A percentile compares a stretch with the other conserved stretches of the same genome.
These are phyloP conservation scores for Tipula unca DNA, from an alignment of 2,888 invertebrate species.

Conservation along the genomic window DNA sequence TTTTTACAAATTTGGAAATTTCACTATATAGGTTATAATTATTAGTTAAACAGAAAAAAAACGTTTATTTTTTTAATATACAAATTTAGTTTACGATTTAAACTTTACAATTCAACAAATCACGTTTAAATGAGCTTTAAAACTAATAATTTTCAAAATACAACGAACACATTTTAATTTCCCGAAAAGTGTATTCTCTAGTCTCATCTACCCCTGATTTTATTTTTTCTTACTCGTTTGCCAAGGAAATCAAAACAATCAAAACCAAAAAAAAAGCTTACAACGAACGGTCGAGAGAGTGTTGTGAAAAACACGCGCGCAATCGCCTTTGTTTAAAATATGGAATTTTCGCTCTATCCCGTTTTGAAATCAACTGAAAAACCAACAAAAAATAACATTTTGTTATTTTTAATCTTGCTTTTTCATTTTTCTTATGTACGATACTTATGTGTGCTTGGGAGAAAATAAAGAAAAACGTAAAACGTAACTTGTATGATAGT, in stretches of 20 bases:
- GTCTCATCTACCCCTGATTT: neutral
- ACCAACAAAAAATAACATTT: neutral
- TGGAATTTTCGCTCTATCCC: neutral
- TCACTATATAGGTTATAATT: neutral
- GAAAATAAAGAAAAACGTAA: neutral
- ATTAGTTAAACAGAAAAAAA: neutral
- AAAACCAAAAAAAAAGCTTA: neutral
- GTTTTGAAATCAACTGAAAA: neutral
- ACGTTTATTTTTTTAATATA: neutral
- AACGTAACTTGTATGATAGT: neutral
- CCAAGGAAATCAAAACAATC: neutral
- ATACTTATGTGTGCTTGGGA: neutral
- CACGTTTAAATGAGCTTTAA: neutral
- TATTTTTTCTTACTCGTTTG: neutral
- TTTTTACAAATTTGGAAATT: neutral
- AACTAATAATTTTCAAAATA: neutral
- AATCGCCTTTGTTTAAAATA: neutral
- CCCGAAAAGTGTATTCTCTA: neutral
- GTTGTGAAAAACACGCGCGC: neutral
- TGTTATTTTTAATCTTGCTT: neutral
- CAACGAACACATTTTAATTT: neutral
- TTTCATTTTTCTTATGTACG: neutral
- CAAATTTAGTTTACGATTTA: neutral
- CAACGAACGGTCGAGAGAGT: neutral
- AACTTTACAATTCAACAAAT: conserved; percentile 14